Base-by-base conservation (phyloP, 2,888 invertebrate genomes). In the Criorhina ranunculi region DNA sequence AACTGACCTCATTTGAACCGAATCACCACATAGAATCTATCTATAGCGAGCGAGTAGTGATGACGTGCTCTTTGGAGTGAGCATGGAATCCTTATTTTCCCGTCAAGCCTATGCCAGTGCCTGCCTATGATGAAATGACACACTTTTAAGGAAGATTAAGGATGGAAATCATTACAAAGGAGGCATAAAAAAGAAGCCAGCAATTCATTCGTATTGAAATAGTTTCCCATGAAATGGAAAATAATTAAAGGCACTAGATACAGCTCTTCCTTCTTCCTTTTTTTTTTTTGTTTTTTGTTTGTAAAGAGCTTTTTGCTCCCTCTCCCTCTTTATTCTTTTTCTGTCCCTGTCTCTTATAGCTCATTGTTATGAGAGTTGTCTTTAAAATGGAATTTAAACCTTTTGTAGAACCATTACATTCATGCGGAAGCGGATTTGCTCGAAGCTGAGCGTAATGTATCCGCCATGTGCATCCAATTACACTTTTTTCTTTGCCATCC, bases 111-210 rank as follows among this genome's bases (percentile, higher is more conserved):
- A 4, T 53, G 72, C 44, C 51, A 59, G 64, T 37, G 44, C 70
- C 17, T 62, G 62, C 53, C 53, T 70, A 57, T 69, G 78, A 83
- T 83, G 73, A 83, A 83, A 83, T 83, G 83, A 83, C 83, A 83
- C 78, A 83, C 83, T 83, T 83, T 83, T 64, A 69, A 73, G 78
- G 83, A 83, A 83, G 78, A 83, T 83, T 83, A 83, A 83, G 78
- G 73, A 83, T 83, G 78, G 57, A 78, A 83, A 78, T 83, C 73
- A 73, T 73, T 83, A 78, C 83, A 83, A 73, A 83, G 72, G 55
- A 82, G 53, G 66, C 82, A 77, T 37, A 72, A 62, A 67, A 72
- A 69, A 83, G 73, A 83, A 83, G 60, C 73, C 62, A 83, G 66
- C 78, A 77, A 78, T 82, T 73, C 82, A 72, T 72, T 82, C 82